Percentiles rank a stretch among this genome's conserved stretches.
These are phyloP conservation scores for Microctenopoma stevenorrisi DNA, from an alignment of 2,797 vertebrate genomes.

Conservation along the genomic window DNA sequence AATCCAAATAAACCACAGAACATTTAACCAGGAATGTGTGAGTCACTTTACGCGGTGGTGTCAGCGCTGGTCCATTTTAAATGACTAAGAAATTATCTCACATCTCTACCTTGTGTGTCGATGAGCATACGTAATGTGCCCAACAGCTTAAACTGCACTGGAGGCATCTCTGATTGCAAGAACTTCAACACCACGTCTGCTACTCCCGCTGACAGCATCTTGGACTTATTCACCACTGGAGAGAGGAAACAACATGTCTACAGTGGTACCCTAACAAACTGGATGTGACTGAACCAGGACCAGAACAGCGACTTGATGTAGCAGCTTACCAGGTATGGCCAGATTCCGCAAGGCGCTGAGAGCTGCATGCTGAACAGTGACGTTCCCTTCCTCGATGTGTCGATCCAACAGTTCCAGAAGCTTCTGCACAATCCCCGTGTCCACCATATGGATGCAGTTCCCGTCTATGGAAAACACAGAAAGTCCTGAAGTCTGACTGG, in stretches of 20 bases:
- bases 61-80: too few species aligned
- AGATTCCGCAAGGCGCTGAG: slow-evolving; percentile 96
- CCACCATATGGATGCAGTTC: slow-evolving; percentile 99
- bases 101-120: slow-evolving; percentile 93
- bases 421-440: slow-evolving; percentile 95
- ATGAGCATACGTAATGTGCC: slow-evolving; percentile 98
- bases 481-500: background rate
- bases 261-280: background rate
- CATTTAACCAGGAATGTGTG: too few species aligned
- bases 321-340: slow-evolving; percentile 92
- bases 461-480: slow-evolving; percentile 84
- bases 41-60: too few species aligned
- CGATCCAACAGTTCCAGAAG: slow-evolving; percentile 94
- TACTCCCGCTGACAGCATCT: slow-evolving; percentile 96
- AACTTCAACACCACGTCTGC: slow-evolving; percentile 96
- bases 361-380: slow-evolving; percentile 96
- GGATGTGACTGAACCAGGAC: background rate
- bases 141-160: slow-evolving; percentile 97
- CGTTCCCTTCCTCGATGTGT: slow-evolving; percentile 95
- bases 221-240: slow-evolving; percentile 97
- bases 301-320: too few species aligned
- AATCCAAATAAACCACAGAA: background rate
- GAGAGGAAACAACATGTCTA: background rate
- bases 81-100: background rate
- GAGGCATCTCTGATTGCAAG: slow-evolving; percentile 97